Evolutionary conservation across 2,888 invertebrate genomes (phyloP).

Genomic region (Lasioglossum villosulum): DNA sequence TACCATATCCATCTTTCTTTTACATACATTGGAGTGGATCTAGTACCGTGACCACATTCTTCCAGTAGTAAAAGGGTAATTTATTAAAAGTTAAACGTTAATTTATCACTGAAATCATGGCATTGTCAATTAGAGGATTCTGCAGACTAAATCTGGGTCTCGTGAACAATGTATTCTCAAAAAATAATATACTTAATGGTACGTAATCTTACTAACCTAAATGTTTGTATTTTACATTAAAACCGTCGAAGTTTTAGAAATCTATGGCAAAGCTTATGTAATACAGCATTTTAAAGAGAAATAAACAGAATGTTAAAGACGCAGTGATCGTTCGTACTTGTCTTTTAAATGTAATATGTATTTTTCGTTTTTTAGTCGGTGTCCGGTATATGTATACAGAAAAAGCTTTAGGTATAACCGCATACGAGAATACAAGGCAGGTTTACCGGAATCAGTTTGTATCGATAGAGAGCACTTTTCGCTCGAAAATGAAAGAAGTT

Average conservation of each 20-base stretch:
- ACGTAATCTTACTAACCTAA: conserved; percentile 69
- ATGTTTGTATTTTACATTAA: not conserved
- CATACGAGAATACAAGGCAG: conserved; percentile 86
- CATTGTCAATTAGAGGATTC: conserved; percentile 68
- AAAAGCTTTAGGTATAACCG: conserved; percentile 87
- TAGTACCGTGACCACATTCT: not conserved
- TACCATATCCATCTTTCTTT: not conserved
- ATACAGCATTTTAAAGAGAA: not conserved
- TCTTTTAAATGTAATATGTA: not conserved
- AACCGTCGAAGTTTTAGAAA: not conserved
- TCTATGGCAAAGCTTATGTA: not conserved
- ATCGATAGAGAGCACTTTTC: conserved; percentile 88
- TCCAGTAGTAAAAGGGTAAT: not conserved
- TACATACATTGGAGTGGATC: accelerated
- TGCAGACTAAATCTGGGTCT: conserved; percentile 63
- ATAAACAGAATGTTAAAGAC: not conserved
- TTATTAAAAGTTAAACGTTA: not conserved
- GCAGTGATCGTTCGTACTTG: not conserved
- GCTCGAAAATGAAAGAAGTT: conserved; percentile 89
- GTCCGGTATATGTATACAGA: conserved; percentile 86
- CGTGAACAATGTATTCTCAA: conserved; percentile 59
- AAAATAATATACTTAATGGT: conserved; percentile 69
- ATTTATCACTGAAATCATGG: conserved; percentile 63
- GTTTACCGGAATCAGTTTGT: conserved; percentile 87
- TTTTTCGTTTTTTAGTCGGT: conserved; percentile 62